Conservation (phyloP, 2,888 invertebrate genomes). For the Hetaerina titia region DNA sequence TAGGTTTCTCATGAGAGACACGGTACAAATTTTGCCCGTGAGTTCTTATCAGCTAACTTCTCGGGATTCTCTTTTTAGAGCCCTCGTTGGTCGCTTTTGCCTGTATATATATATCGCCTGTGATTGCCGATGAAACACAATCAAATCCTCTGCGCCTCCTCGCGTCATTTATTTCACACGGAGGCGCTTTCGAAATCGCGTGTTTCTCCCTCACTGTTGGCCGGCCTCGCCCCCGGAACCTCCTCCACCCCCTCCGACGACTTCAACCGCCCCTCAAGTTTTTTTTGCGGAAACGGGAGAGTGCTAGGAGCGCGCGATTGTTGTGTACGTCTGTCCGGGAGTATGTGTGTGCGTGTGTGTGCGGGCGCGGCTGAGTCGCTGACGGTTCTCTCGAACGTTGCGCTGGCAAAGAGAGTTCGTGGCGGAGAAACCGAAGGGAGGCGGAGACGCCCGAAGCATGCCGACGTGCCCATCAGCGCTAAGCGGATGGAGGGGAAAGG, state of each 20-base stretch:
- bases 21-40: not conserved
- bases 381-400: conserved; percentile 15
- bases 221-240: conserved; percentile 36
- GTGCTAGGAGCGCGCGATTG: conserved; percentile 61
- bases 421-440: conserved; percentile 69
- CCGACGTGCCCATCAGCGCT: conserved; percentile 46
- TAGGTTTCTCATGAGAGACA: not conserved
- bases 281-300: conserved; percentile 30
- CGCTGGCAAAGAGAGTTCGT: not conserved
- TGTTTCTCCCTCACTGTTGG: not conserved
- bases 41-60: not conserved
- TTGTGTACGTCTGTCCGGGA: conserved; percentile 67
- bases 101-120: conserved; percentile 73
- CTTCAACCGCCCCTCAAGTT: conserved; percentile 13
- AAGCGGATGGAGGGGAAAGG: conserved; percentile 25
- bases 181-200: conserved; percentile 71
- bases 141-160: not conserved
- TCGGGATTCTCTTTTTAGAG: not conserved
- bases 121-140: conserved; percentile 73
- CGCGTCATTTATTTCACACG: conserved; percentile 71
- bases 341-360: conserved; percentile 67
- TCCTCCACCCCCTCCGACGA: conserved; percentile 68
- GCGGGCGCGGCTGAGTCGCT: conserved; percentile 54
- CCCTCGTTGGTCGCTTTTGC: conserved; percentile 52
- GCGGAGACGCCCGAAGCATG: conserved; percentile 72